A percentile compares a stretch with the other conserved stretches of the same genome.
These are phyloP conservation scores for Amblyopsis hoosieri DNA, from an alignment of 2,797 vertebrate species.

Conservation along the genomic window DNA sequence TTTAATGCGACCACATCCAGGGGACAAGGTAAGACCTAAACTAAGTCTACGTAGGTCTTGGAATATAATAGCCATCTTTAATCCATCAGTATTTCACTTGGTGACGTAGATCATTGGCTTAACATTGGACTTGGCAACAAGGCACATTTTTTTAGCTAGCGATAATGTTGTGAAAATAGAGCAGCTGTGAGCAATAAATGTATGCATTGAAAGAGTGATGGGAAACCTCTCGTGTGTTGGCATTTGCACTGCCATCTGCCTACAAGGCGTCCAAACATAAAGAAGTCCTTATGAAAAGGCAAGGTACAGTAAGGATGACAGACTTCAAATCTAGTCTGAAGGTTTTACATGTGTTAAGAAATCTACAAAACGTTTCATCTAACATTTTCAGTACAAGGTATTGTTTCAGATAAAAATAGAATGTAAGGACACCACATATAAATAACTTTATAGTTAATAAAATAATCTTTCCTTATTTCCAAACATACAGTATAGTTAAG, in stretches of 20 bases:
- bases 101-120: slow-evolving; percentile 24
- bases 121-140: slow-evolving; percentile 19
- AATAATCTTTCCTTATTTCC: not conserved
- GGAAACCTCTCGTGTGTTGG: slow-evolving; percentile 54
- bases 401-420: slow-evolving; percentile 8
- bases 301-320: slow-evolving; percentile 29
- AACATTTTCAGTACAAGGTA: no score
- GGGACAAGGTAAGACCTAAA: slow-evolving; percentile 88
- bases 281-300: slow-evolving; percentile 52
- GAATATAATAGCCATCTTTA: not conserved
- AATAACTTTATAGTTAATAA: not conserved
- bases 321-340: slow-evolving; percentile 42
- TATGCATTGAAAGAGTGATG: slow-evolving; percentile 43
- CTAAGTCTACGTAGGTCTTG: not conserved
- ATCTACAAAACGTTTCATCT: no score
- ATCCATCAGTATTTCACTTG: not conserved
- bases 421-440: slow-evolving; percentile 18
- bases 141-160: slow-evolving; percentile 16
- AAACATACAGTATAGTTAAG: not conserved
- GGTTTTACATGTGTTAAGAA: slow-evolving; percentile 22
- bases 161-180: slow-evolving; percentile 38
- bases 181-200: slow-evolving; percentile 67
- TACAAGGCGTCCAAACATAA: slow-evolving; percentile 39
- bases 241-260: slow-evolving; percentile 43
- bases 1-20: slow-evolving; percentile 95